phyloP scores from a whole-genome alignment of 2,797 vertebrate genomes.

The Myotis pilosus region DNA sequence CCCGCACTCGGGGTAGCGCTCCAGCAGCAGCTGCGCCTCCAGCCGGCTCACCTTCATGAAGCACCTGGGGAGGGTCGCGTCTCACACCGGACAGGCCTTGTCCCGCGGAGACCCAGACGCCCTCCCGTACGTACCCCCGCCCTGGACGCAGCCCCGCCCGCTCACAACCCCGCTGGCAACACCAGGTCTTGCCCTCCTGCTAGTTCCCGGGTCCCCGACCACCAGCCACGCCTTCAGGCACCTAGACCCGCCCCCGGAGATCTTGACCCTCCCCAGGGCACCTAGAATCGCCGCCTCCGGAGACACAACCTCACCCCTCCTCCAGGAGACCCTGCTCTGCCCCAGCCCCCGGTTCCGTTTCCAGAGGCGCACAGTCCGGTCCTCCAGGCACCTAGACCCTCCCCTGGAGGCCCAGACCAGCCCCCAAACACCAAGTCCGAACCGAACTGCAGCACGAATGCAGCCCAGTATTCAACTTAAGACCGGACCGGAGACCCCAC shows the following conservation, averaged over 20 bases:
- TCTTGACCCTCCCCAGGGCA: neutral
- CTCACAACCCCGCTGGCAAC: too few species aligned
- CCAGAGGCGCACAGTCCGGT: neutral
- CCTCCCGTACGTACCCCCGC: neutral
- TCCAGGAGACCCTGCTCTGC: neutral
- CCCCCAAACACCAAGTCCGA: neutral
- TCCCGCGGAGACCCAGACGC: neutral
- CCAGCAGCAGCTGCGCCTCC: constrained; percentile 88
- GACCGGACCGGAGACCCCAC: too few species aligned
- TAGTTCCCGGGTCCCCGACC: neutral
- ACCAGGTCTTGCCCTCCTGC: neutral
- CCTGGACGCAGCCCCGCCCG: neutral
- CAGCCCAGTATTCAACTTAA: too few species aligned
- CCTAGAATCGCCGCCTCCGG: neutral
- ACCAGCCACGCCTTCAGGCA: neutral
- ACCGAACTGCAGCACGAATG: too few species aligned
- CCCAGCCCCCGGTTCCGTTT: neutral
- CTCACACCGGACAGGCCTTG: neutral
- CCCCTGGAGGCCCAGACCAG: neutral
- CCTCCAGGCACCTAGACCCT: neutral
- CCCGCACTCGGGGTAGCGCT: constrained; percentile 82
- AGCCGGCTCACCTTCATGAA: constrained; percentile 84
- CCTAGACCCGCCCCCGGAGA: neutral
- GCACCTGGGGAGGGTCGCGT: constrained; percentile 79
- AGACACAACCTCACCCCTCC: neutral